These are phyloP conservation scores for Epinephelus cyanopodus DNA, from an alignment of 2,113 vertebrate genomes.

Conservation along the genomic window DNA sequence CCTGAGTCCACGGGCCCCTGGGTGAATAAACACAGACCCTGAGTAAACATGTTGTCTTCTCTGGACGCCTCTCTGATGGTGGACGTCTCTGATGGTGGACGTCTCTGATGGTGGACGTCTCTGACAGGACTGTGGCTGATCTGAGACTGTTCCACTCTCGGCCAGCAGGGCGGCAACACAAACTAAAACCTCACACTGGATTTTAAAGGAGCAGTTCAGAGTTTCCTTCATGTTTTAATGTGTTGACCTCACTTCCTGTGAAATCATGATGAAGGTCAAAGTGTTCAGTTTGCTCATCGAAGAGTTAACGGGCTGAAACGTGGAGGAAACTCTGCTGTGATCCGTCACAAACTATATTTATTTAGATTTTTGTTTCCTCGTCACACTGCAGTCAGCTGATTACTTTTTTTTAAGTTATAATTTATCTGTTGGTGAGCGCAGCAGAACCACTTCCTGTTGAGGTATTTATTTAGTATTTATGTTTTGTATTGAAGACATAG, in stretches of 20 bases:
- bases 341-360: not conserved
- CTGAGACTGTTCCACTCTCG: no score
- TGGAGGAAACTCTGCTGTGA: not conserved
- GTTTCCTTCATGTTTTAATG: not conserved
- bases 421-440: not conserved
- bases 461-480: slow-evolving; percentile 43
- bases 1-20: not conserved
- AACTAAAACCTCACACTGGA: not conserved
- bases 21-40: no score
- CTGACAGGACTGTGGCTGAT: no score
- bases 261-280: no score
- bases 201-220: not conserved
- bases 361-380: no score
- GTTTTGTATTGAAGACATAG: not conserved
- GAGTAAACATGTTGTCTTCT: no score
- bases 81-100: no score
- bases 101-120: no score
- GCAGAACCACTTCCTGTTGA: not conserved
- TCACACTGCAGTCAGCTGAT: not conserved
- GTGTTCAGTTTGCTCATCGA: not conserved
- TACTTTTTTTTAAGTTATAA: not conserved
- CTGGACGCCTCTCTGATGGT: no score
- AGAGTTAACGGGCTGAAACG: not conserved
- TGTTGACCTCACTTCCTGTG: no score
- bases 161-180: not conserved